phyloP scores from a whole-genome alignment of 2,888 invertebrate genomes.

The Nipponacmea schrenckii region DNA sequence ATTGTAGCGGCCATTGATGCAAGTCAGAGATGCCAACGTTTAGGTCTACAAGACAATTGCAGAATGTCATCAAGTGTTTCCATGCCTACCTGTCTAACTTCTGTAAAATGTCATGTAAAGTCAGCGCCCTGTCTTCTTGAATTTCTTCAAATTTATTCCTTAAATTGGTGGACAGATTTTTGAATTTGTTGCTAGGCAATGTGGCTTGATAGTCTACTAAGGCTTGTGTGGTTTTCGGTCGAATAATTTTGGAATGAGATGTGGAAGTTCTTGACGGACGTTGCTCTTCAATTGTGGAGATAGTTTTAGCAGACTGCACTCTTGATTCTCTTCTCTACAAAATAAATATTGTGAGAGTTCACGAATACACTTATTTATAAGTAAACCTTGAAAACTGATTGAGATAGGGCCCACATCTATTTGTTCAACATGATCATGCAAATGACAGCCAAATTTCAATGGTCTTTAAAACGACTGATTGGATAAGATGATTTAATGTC shows the following conservation, averaged over 20 bases:
- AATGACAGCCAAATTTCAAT: no score
- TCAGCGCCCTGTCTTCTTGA: slow-evolving; percentile 60
- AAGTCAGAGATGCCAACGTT: no score
- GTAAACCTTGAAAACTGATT: no score
- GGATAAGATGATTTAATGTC: no score
- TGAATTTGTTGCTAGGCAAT: slow-evolving; percentile 52
- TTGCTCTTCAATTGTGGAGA: neutral
- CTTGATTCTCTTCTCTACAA: slow-evolving; percentile 8
- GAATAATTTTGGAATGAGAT: neutral
- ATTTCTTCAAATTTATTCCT: slow-evolving; percentile 59
- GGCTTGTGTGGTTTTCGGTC: slow-evolving; percentile 42
- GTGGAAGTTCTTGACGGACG: neutral
- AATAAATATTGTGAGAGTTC: no score
- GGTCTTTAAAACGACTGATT: no score
- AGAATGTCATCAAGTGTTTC: no score
- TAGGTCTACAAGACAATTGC: no score
- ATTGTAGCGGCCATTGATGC: no score
- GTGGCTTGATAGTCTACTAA: slow-evolving; percentile 54
- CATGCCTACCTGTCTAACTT: slow-evolving; percentile 59
- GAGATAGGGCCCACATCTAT: no score
- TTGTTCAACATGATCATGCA: no score
- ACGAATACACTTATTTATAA: no score
- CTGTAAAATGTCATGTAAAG: slow-evolving; percentile 62
- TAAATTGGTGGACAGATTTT: slow-evolving; percentile 47
- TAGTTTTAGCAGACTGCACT: slow-evolving; percentile 19